Conservation (phyloP, 2,888 invertebrate species). For the Ennomos erosarius region DNA sequence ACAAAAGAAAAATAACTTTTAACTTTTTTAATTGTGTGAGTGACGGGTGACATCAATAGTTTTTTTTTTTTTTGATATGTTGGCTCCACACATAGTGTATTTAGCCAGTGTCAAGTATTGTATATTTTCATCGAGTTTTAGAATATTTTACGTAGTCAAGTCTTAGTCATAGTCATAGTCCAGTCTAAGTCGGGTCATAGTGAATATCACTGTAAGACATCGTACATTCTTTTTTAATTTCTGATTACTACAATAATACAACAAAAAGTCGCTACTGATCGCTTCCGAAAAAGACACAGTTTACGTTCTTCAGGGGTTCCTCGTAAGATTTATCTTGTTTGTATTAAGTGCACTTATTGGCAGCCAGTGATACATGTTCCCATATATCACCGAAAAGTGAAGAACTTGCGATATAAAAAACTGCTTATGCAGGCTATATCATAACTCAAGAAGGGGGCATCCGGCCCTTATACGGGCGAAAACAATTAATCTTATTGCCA, state of each 20-base stretch:
- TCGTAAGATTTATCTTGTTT: slow-evolving; percentile 60
- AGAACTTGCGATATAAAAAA: slow-evolving; percentile 51
- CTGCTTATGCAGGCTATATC: slow-evolving; percentile 56
- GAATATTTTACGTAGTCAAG: no score
- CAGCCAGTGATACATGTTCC: slow-evolving; percentile 48
- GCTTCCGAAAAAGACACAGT: slow-evolving; percentile 18
- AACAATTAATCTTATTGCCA: slow-evolving; percentile 71
- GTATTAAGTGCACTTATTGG: slow-evolving; percentile 58
- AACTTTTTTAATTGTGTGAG: no score
- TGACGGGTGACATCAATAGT: no score
- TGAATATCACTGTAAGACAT: no score
- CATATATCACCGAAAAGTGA: slow-evolving; percentile 51
- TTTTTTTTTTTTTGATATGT: no score
- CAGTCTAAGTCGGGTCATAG: no score
- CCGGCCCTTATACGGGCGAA: slow-evolving; percentile 53
- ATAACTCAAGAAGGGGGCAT: slow-evolving; percentile 61
- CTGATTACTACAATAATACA: slow-evolving; percentile 21
- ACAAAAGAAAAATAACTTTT: no score
- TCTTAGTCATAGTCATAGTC: no score
- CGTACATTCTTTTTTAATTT: no score
- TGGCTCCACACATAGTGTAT: no score
- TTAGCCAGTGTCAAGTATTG: no score
- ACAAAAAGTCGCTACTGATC: slow-evolving; percentile 16
- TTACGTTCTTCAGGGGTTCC: slow-evolving; percentile 15
- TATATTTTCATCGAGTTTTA: no score